Conservation (phyloP, 2,888 invertebrate genomes). For the Cecidostiba fungosa region DNA sequence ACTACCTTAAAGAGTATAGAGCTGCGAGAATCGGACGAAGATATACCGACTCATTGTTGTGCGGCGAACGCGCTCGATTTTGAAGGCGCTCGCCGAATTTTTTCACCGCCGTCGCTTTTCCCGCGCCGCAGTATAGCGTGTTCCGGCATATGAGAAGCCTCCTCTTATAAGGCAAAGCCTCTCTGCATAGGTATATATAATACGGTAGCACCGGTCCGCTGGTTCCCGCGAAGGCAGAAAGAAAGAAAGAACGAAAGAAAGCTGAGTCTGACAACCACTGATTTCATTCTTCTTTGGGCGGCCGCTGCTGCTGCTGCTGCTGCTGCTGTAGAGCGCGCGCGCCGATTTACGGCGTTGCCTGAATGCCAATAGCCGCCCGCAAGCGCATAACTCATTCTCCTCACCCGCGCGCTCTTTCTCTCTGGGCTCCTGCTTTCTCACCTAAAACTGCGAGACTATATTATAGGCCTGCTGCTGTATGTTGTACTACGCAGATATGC, state of each 20-base stretch:
- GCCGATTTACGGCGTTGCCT: conserved; percentile 41
- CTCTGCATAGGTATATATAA: no score
- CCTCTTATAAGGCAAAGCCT: conserved; percentile 37
- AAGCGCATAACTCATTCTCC: conserved; percentile 35
- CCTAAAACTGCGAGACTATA: conserved; percentile 14
- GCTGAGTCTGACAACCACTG: conserved; percentile 28
- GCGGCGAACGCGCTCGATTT: conserved; percentile 6
- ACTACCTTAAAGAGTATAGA: conserved; percentile 44
- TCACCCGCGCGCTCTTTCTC: neutral
- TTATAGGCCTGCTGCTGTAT: neutral
- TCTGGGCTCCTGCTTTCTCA: conserved; percentile 26
- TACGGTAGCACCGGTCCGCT: neutral
- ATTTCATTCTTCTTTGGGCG: conserved; percentile 37
- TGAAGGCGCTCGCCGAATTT: conserved; percentile 22
- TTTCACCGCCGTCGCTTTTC: neutral
- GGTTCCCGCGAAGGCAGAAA: neutral
- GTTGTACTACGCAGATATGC: neutral
- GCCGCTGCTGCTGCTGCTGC: neutral
- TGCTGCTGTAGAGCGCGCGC: neutral
- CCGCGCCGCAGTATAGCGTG: neutral
- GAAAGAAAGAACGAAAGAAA: neutral
- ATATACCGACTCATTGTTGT: conserved; percentile 60
- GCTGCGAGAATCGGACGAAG: conserved; percentile 55
- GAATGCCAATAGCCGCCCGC: conserved; percentile 40
- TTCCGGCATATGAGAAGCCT: conserved; percentile 45